phyloP scores from a whole-genome alignment of 2,797 vertebrate genomes.

The Gadopsis marmoratus region DNA sequence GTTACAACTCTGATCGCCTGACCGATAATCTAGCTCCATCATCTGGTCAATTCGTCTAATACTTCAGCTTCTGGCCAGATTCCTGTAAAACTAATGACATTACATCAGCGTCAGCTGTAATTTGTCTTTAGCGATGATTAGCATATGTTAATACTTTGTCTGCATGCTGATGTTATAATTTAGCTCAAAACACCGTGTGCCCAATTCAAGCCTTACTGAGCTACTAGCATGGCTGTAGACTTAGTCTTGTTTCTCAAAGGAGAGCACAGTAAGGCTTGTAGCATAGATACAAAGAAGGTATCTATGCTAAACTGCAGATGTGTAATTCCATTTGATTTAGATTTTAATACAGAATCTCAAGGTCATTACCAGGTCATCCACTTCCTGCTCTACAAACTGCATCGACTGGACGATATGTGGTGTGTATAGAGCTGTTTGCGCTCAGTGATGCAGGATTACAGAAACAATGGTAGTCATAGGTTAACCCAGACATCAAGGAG shows the following conservation, averaged over 20 bases:
- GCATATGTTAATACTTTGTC: not conserved
- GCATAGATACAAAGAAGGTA: not conserved
- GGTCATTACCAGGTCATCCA: not conserved
- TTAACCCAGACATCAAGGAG: not conserved
- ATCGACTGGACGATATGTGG: not conserved
- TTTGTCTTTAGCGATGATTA: not conserved
- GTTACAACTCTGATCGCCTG: not conserved
- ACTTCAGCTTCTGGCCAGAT: not conserved
- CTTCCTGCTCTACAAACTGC: not conserved
- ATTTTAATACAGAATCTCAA: not conserved
- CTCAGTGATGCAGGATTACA: not conserved
- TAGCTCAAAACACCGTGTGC: not conserved
- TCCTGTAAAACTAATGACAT: not conserved
- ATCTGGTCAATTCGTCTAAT: not conserved
- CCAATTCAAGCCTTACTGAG: not conserved
- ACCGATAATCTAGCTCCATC: not conserved
- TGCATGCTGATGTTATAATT: slow-evolving; percentile 4
- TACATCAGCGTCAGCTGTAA: not conserved
- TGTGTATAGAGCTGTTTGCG: not conserved
- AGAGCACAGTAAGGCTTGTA: not conserved
- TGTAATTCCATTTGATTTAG: not conserved
- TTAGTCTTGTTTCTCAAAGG: not conserved
- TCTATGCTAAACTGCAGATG: not conserved
- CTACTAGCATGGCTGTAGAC: not conserved
- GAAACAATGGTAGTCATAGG: slow-evolving; percentile 22